Base-by-base conservation (phyloP, 2,113 vertebrate genomes). In the Hydrochoerus hydrochaeris region DNA sequence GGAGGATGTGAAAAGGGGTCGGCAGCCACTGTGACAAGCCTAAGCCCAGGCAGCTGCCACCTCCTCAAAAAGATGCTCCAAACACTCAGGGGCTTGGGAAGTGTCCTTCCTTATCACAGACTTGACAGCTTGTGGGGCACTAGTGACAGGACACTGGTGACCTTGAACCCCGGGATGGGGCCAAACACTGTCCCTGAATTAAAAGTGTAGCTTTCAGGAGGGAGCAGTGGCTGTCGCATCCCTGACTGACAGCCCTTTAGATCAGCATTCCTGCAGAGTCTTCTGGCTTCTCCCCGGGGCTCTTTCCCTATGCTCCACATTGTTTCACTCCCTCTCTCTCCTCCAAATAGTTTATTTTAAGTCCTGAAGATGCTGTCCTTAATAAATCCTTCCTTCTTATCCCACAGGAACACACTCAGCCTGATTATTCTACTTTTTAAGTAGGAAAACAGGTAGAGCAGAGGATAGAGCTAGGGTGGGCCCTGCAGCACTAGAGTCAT, bases 311-410 rank as follows among this genome's bases (percentile, higher is more conserved):
- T 12, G 30, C 2, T 14, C 46, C 32, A 20, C 67, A 35, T 19
- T 85, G 38, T 57, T 46, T 91, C 78, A 1, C 54, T 57, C 49
- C 49, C 49, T 46, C 75, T 83, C 60, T 90, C 38, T 77, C 16
- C 41, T 83, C 81, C 91, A 88, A 90, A 90, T 65, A 84, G 75
- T 93, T 95, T 86, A 92, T 92, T 92, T 96, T 92, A 92, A 89
- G 57, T 86, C 92, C 73, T 5, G 41, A 96, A 93, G 65, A 92
- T 7, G 4, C 41, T 92, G 41, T 88, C 95, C 83, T 97, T 94
- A 93, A 58, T 75, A 92, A 96, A 38, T 49, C 94, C 88, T 96
- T 82, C 94, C 71, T 96, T 78, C 92, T 86, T 86, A 54, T 52
- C 32, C 83, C 77, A 22, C 58, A 85, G 92, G 54, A 60, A 86